Base-by-base conservation (phyloP, 2,888 invertebrate species). In the Choreutis nemorana region DNA sequence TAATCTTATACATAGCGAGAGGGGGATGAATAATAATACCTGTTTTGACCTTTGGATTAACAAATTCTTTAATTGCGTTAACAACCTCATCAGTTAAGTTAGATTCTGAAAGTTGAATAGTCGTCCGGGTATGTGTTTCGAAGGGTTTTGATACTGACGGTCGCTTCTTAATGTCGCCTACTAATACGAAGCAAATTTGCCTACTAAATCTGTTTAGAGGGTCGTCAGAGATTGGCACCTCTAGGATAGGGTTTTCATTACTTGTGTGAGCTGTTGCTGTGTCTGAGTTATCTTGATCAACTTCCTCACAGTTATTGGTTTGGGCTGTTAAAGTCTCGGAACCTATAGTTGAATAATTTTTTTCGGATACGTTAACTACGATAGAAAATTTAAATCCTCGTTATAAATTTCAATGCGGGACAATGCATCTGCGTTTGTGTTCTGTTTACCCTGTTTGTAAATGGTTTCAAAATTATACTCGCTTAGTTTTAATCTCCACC, bases 41-140 rank as follows among this genome's bases (percentile, higher is more conserved):
- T 0, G 45, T 46, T 23, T 42, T 44, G 12, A 45, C 16, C 26
- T 44, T 48, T 0, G 48, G 46, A 10, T 43, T 30, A 1, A 49
- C 43, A 16, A 40, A 45, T 33, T 48, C 43, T 28, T 45, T 45
- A 3, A 48, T 32, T 1, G 35, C 36, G 6, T 42, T 34, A 11
- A 45, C 21, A 0, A 48, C 26, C 14, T 45, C 45, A 10, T 41
- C n/a, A 24, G 39, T 37, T 22, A 46, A 27, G 9, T 36, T 40
- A 0, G 40, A 34, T 26, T 42, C 27, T 0, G 36, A 43, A 4
- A 45, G 2, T 14, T 49, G 42, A 1, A 44, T 23, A 7, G 26
- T 9, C 1, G 31, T 41, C 3, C 39, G 14, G 4, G 37, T 37
- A 26, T 45, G 38, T 2, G 38, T 37, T 1, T 45, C 40, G 26